Base-by-base conservation (phyloP, 2,888 invertebrate species). In the Silvanus unidentatus region DNA sequence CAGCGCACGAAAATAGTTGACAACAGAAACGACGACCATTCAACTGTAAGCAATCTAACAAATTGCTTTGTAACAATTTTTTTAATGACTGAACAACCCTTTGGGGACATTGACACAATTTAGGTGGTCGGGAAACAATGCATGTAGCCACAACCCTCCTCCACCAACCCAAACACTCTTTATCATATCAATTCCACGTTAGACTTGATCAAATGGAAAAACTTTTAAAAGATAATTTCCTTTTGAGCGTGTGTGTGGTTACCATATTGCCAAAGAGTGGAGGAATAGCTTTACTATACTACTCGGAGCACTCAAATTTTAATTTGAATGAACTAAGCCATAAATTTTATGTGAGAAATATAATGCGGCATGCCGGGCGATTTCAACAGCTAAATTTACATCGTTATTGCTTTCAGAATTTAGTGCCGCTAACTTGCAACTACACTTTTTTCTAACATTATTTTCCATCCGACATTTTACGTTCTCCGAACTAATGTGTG, bases 361-460 rank as follows among this genome's bases (percentile, higher is more conserved):
- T 68, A 68, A 68, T 63, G 66, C 65, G 62, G 63, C 61, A 60
- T 57, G 62, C 63, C 60, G 61, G 62, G 63, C 67, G 65, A 66
- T 66, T 66, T 67, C 65, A 64, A 62, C 67, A 58, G 64, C 65
- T 64, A 64, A 70, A 70, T 71, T 71, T 70, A 68, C 70, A 71
- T 70, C 65, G 68, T 69, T 70, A 70, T 69, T 68, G 68, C 69
- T 65, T 64, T 59, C 52, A 55, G 60, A 66, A 70, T 70, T 70
- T 70, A 70, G 61, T 64, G 62, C 62, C 56, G 47, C 48, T 47
- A 53, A 57, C 48, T 54, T 50, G 45, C 54, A 48, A 47, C 53
- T 53, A 51, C 45, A 50, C 42, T 52, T 47, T 15, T 37, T 12
- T 32, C 10, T 12, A 32, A n/a, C 15, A 15, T 32, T 28, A 38